Conservation (phyloP, 2,888 invertebrate genomes). For the Meteorus colon region DNA sequence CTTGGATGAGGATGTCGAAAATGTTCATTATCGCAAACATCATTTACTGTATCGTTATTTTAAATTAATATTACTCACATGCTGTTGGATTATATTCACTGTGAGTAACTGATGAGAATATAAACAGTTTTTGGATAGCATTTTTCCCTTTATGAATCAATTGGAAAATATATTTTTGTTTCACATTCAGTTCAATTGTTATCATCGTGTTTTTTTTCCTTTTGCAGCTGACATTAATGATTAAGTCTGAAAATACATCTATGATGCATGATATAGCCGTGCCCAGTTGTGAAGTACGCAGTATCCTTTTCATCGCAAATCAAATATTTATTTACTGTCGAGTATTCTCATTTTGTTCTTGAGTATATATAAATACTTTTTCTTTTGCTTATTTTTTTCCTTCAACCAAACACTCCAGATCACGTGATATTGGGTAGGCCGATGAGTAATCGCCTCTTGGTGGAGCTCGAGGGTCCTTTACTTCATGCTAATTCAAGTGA, state of each 20-base stretch:
- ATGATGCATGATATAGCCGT: constrained; percentile 78
- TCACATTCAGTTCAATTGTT: constrained; percentile 31
- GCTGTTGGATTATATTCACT: constrained; percentile 82
- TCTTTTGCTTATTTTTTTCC: constrained; percentile 15
- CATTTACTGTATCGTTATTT: constrained; percentile 64
- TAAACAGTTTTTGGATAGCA: not conserved
- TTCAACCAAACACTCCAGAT: constrained; percentile 48
- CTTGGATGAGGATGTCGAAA: constrained; percentile 45
- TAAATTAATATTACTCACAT: constrained; percentile 77
- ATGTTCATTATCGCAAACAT: constrained; percentile 47
- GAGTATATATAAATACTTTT: not conserved
- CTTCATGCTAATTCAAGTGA: constrained; percentile 72
- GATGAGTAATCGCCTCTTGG: constrained; percentile 73
- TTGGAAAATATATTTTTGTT: not conserved
- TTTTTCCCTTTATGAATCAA: no score
- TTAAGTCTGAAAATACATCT: constrained; percentile 80
- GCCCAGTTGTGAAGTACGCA: constrained; percentile 74
- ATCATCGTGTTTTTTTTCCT: not conserved
- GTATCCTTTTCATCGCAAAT: constrained; percentile 68
- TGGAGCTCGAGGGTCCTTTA: constrained; percentile 78
- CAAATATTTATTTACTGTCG: constrained; percentile 8
- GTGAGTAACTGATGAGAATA: constrained; percentile 59
- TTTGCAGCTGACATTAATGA: constrained; percentile 77
- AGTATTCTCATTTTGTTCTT: constrained; percentile 6
- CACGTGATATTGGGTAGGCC: constrained; percentile 63